A percentile compares a stretch with the other conserved stretches of the same genome.
Evolutionary conservation across 2,113 vertebrate genomes (phyloP).

Genomic region (Tetrax tetrax): DNA sequence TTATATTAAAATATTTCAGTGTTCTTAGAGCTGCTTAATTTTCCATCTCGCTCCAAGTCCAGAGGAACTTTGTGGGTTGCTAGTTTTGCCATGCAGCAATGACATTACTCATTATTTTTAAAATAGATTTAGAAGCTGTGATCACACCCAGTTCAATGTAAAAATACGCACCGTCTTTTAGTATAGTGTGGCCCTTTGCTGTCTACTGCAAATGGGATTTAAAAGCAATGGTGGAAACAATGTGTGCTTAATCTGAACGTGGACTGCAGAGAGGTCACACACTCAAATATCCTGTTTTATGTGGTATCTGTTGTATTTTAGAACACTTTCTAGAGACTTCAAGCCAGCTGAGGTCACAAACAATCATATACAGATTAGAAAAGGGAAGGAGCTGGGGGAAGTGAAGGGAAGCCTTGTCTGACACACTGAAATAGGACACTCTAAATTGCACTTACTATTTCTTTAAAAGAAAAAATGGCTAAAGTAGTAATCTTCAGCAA

Average conservation of each 20-base stretch:
- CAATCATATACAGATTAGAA: constrained; percentile 45
- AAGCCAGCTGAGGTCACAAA: constrained; percentile 45
- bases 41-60: background rate
- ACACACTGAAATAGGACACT: constrained; percentile 42
- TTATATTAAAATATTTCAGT: constrained; percentile 57
- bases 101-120: constrained; percentile 28
- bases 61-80: constrained; percentile 25
- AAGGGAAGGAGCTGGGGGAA: constrained; percentile 9
- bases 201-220: background rate
- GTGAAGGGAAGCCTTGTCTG: background rate
- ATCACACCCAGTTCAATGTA: background rate
- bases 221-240: constrained; percentile 7
- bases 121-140: constrained; percentile 40
- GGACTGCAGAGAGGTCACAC: constrained; percentile 14
- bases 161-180: background rate
- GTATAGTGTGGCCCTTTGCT: background rate
- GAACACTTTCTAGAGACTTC: constrained; percentile 20
- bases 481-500: background rate
- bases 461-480: constrained; percentile 39
- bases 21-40: constrained; percentile 33
- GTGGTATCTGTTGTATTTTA: constrained; percentile 60
- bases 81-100: background rate
- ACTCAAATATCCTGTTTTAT: constrained; percentile 38
- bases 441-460: constrained; percentile 25
- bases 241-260: background rate